Conservation (phyloP, 2,113 vertebrate species). For the Macquaria australasica region DNA sequence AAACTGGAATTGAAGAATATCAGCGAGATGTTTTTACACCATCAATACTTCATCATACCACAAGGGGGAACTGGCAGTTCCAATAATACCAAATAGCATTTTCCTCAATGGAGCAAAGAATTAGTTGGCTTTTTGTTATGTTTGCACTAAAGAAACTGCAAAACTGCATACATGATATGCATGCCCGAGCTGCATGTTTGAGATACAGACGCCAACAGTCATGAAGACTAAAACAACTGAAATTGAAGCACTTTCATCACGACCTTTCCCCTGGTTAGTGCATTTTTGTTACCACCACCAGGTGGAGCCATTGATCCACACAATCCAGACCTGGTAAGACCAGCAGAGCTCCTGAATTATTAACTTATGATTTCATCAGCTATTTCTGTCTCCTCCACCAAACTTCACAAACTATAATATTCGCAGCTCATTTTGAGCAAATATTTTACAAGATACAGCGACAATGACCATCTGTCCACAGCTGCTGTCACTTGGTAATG, state of each 20-base stretch:
- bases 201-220: background rate
- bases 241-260: background rate
- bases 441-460: background rate
- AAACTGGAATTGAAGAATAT: background rate
- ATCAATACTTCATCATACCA: background rate
- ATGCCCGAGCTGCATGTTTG: background rate
- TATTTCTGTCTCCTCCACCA: constrained; percentile 17
- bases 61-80: constrained; percentile 25
- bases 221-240: background rate
- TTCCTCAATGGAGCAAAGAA: background rate
- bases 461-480: background rate
- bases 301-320: constrained; percentile 43
- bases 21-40: background rate
- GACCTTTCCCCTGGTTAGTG: constrained; percentile 39
- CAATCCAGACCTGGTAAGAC: background rate
- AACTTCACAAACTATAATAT: background rate
- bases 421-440: background rate
- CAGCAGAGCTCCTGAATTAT: constrained; percentile 4
- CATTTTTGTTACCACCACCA: constrained; percentile 42
- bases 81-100: background rate
- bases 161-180: background rate
- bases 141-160: background rate
- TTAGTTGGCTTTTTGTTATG: background rate
- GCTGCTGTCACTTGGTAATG: background rate
- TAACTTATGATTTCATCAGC: constrained; percentile 16